These are phyloP conservation scores for Archilochus colubris DNA, from an alignment of 2,113 vertebrate genomes.

Conservation along the genomic window DNA sequence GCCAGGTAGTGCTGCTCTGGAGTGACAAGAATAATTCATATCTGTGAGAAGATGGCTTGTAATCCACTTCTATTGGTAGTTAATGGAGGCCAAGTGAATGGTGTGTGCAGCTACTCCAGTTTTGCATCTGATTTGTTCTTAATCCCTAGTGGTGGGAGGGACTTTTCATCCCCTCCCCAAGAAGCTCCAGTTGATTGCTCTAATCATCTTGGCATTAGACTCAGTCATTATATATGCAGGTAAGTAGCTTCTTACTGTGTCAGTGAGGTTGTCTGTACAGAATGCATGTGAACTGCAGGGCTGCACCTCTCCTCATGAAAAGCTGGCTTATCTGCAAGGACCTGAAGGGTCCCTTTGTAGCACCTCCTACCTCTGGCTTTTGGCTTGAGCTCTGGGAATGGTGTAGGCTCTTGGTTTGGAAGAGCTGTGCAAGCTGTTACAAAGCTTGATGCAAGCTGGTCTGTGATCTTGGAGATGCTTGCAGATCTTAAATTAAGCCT, in stretches of 20 bases:
- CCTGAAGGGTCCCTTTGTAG: background rate
- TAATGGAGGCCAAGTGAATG: background rate
- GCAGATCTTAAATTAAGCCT: background rate
- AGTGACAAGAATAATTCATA: background rate
- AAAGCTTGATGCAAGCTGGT: background rate
- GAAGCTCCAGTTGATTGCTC: constrained; percentile 42
- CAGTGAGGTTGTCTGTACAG: background rate
- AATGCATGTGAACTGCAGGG: background rate
- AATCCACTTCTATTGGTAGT: background rate
- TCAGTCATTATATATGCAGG: background rate
- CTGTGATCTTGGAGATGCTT: background rate
- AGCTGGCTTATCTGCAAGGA: background rate
- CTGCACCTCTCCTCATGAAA: background rate
- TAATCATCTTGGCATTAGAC: constrained; percentile 48
- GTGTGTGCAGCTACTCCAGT: background rate
- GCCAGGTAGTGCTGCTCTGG: background rate
- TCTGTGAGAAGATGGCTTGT: background rate
- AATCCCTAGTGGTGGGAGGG: constrained; percentile 27
- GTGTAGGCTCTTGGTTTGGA: background rate
- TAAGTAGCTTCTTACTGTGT: constrained; percentile 35
- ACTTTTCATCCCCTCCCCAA: constrained; percentile 21
- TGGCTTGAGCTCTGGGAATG: background rate
- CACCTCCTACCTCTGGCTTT: background rate
- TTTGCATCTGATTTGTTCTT: constrained; percentile 39
- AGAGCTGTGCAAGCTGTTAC: background rate